Conservation (phyloP, 2,113 vertebrate species). For the Salvator merianae region DNA sequence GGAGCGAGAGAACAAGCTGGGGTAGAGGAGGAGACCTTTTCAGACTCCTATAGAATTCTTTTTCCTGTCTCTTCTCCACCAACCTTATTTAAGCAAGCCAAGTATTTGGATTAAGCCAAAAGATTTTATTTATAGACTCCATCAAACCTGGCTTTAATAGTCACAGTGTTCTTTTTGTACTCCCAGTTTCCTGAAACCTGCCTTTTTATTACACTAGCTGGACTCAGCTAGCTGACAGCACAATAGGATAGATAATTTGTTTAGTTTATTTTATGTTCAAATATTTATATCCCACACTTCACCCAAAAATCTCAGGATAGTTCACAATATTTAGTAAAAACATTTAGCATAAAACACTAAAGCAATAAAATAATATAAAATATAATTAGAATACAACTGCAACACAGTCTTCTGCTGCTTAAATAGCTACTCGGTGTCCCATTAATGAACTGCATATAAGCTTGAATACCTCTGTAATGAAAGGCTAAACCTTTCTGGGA, state of each 20-base stretch:
- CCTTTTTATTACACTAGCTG: not conserved
- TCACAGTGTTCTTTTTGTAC: not conserved
- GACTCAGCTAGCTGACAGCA: not conserved
- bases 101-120: not conserved
- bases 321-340: no score
- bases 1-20: not conserved
- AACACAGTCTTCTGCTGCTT: no score
- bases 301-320: no score
- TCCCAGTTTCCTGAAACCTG: not conserved
- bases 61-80: not conserved
- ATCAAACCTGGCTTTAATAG: not conserved
- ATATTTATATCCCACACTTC: no score
- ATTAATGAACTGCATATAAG: not conserved
- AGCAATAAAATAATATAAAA: no score
- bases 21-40: not conserved
- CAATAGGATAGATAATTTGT: no score
- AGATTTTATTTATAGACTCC: not conserved
- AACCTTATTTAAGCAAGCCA: not conserved
- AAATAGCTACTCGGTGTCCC: no score
- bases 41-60: not conserved
- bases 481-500: not conserved
- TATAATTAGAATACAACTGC: no score
- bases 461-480: accelerated
- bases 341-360: no score
- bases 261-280: no score